These are phyloP conservation scores for Melopsittacus undulatus DNA, from an alignment of 2,797 vertebrate species.

Conservation along the genomic window DNA sequence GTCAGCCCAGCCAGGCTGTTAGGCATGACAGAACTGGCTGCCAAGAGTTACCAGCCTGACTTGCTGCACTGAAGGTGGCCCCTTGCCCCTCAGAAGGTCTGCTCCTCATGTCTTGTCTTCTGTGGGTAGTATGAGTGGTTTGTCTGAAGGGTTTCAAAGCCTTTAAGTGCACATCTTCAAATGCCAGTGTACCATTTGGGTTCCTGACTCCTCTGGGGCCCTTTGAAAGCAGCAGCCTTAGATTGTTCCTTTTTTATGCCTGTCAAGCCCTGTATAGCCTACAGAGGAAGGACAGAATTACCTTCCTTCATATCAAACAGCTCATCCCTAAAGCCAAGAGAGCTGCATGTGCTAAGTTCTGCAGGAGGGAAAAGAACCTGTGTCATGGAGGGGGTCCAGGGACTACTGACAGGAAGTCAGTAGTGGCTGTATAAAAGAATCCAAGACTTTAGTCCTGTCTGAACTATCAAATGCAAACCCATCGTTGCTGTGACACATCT, in stretches of 20 bases:
- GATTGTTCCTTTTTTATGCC: neutral
- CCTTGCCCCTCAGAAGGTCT: neutral
- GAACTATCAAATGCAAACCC: neutral
- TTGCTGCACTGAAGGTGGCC: neutral
- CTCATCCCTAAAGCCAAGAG: neutral
- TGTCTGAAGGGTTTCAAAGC: neutral
- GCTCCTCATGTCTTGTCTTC: neutral
- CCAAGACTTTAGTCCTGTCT: neutral
- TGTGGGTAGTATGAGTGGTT: neutral
- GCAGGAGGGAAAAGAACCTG: neutral
- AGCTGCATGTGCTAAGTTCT: neutral
- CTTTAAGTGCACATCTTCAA: neutral
- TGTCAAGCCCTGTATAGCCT: neutral
- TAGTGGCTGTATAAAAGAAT: neutral
- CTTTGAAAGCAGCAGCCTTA: neutral
- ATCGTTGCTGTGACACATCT: neutral
- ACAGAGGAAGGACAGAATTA: neutral
- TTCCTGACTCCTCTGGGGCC: neutral
- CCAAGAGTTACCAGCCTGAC: neutral
- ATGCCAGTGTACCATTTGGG: neutral
- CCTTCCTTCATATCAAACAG: neutral
- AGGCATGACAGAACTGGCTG: neutral
- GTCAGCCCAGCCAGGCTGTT: neutral
- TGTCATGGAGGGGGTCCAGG: neutral
- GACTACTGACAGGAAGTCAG: neutral